A percentile compares a stretch with the other conserved stretches of the same genome.
Evolutionary conservation across 2,888 invertebrate species (phyloP).

Genomic region (Zele albiditarsus): DNA sequence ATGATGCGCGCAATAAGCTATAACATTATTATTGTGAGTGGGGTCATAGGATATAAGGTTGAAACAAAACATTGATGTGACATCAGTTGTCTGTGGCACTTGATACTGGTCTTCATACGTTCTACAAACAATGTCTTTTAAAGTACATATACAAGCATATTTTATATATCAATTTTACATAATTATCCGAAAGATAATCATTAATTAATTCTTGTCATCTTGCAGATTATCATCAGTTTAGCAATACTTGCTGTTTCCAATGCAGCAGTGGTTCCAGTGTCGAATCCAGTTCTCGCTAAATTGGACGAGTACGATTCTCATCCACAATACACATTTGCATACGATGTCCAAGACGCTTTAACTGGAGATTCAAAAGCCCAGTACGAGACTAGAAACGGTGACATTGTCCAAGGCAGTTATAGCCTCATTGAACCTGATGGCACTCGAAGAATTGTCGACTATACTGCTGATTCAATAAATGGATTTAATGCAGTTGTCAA

Average conservation of each 20-base stretch:
- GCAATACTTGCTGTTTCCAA: slow-evolving; percentile 54
- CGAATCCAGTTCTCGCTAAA: slow-evolving; percentile 51
- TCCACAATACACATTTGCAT: slow-evolving; percentile 66
- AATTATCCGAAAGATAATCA: background rate
- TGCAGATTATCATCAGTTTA: slow-evolving; percentile 42
- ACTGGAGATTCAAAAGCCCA: slow-evolving; percentile 68
- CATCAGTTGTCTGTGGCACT: slow-evolving; percentile 44
- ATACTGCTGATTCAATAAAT: slow-evolving; percentile 64
- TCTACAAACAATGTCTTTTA: slow-evolving; percentile 43
- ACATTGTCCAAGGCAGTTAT: slow-evolving; percentile 65
- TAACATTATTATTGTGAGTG: slow-evolving; percentile 44
- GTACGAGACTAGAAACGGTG: slow-evolving; percentile 65
- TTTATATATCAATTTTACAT: background rate
- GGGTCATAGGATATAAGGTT: slow-evolving; percentile 49
- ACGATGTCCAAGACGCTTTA: slow-evolving; percentile 64
- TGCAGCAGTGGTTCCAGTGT: slow-evolving; percentile 41
- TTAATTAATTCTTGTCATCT: slow-evolving; percentile 17
- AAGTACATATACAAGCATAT: slow-evolving; percentile 34
- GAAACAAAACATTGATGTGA: slow-evolving; percentile 34
- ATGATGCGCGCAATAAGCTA: slow-evolving; percentile 50
- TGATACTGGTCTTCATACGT: slow-evolving; percentile 33
- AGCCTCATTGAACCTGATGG: slow-evolving; percentile 67
- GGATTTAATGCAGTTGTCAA: slow-evolving; percentile 71
- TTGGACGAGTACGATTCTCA: slow-evolving; percentile 62
- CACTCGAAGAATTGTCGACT: slow-evolving; percentile 65